Evolutionary conservation across 2,888 invertebrate species (phyloP).

Genomic region (Epiblema foenella): DNA sequence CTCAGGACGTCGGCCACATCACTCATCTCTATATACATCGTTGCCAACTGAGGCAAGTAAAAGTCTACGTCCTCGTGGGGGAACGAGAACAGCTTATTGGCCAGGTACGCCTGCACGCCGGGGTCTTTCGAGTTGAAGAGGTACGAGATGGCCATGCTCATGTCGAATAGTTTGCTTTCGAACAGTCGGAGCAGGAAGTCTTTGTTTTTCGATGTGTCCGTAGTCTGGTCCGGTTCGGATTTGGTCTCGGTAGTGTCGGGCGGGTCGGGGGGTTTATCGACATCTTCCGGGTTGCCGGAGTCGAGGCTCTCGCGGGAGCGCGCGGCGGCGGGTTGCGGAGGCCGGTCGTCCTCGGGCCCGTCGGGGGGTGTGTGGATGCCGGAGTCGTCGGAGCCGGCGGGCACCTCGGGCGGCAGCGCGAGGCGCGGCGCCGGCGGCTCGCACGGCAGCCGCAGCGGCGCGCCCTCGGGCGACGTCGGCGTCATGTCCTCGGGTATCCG

Average conservation of each 20-base stretch:
- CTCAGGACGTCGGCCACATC: slow-evolving; percentile 94
- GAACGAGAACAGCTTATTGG: slow-evolving; percentile 98
- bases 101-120: slow-evolving; percentile 98
- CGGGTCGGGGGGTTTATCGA: slow-evolving; percentile 80
- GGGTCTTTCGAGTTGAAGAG: slow-evolving; percentile 99
- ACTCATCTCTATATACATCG: slow-evolving; percentile 99
- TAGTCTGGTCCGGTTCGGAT: slow-evolving; percentile 57
- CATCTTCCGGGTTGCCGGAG: slow-evolving; percentile 87
- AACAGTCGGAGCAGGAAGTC: slow-evolving; percentile 94
- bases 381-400: slow-evolving; percentile 91
- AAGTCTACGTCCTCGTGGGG: slow-evolving; percentile 96
- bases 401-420: slow-evolving; percentile 77
- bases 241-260: slow-evolving; percentile 66
- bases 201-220: slow-evolving; percentile 81
- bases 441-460: slow-evolving; percentile 69
- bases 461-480: slow-evolving; percentile 80
- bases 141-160: slow-evolving; percentile 99
- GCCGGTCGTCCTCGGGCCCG: slow-evolving; percentile 81
- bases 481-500: slow-evolving; percentile 94
- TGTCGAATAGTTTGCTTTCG: slow-evolving; percentile 98
- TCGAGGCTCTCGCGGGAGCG: slow-evolving; percentile 91
- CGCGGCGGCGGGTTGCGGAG: slow-evolving; percentile 76
- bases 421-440: slow-evolving; percentile 85
- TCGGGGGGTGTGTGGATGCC: slow-evolving; percentile 86
- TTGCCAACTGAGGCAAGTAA: slow-evolving; percentile 98